These are phyloP conservation scores for Diadegma fenestrale DNA, from an alignment of 2,888 invertebrate genomes.

Conservation along the genomic window DNA sequence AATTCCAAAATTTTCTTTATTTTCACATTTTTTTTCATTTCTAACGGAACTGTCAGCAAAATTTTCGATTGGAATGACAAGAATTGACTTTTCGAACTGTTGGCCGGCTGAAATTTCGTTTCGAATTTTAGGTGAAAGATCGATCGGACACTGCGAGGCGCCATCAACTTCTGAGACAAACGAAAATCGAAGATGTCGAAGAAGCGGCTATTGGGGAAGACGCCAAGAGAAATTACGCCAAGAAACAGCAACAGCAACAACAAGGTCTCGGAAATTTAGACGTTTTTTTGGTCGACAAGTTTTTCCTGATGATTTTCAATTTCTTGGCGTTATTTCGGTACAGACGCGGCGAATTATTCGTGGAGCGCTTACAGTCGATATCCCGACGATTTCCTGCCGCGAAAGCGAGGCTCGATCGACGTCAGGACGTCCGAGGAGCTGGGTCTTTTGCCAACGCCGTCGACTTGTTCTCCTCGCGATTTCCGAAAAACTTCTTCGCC, in stretches of 20 bases:
- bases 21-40: too few relatives aligned
- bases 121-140: conserved; percentile 85
- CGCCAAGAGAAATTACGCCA: conserved; percentile 66
- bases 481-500: conserved; percentile 81
- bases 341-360: conserved; percentile 56
- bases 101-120: too few relatives aligned
- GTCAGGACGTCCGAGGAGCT: conserved; percentile 80
- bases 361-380: conserved; percentile 80
- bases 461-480: conserved; percentile 80
- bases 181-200: conserved; percentile 90
- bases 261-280: conserved; percentile 51
- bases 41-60: too few relatives aligned
- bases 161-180: conserved; percentile 91
- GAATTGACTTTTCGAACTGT: too few relatives aligned
- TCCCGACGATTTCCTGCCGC: conserved; percentile 81
- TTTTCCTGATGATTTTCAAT: too few relatives aligned
- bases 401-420: conserved; percentile 82
- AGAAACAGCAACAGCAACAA: conserved; percentile 58
- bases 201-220: conserved; percentile 81
- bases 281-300: background rate
- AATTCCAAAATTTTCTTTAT: too few relatives aligned
- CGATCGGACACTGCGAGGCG: conserved; percentile 90
- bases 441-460: conserved; percentile 72
- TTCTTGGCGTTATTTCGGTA: background rate
- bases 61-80: too few relatives aligned